A percentile compares a stretch with the other conserved stretches of the same genome.
Evolutionary conservation across 2,888 invertebrate genomes (phyloP).

Genomic region (Eledone cirrhosa): DNA sequence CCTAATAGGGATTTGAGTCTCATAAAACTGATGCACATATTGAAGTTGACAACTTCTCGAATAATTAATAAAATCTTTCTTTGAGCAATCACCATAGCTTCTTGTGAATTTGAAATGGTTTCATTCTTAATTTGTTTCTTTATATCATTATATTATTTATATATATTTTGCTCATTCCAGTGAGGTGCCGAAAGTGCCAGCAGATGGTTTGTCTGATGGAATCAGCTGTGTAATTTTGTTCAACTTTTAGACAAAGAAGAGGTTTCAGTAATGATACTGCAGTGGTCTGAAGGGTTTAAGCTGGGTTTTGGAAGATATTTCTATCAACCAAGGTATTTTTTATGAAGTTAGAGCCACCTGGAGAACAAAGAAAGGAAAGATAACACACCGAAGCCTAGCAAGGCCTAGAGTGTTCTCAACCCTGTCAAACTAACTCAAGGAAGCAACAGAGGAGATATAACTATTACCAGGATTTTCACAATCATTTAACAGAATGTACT

Average conservation of each 20-base stretch:
- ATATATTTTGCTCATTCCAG: slow-evolving; percentile 23
- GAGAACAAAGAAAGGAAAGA: slow-evolving; percentile 15
- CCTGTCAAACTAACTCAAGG: no score
- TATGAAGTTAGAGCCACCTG: slow-evolving; percentile 9
- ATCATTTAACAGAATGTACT: no score
- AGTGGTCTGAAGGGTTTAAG: slow-evolving; percentile 18
- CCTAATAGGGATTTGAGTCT: not conserved
- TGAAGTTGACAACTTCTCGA: slow-evolving; percentile 26
- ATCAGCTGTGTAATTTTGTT: slow-evolving; percentile 23
- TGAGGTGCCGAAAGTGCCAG: slow-evolving; percentile 7
- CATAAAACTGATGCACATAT: slow-evolving; percentile 21
- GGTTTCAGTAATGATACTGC: slow-evolving; percentile 6
- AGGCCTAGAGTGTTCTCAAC: no score
- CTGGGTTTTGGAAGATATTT: slow-evolving; percentile 18
- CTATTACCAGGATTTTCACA: no score
- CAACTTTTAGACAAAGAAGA: slow-evolving; percentile 13
- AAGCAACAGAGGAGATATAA: no score
- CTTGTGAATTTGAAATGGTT: slow-evolving; percentile 5
- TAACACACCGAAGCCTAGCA: not conserved
- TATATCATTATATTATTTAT: not conserved
- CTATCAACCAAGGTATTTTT: slow-evolving; percentile 18
- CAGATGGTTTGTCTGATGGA: not conserved
- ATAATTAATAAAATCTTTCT: slow-evolving; percentile 18
- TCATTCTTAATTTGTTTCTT: no score
- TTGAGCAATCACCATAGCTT: slow-evolving; percentile 22